Conservation (phyloP, 2,113 vertebrate genomes). For the Protomyctophum bolini region DNA sequence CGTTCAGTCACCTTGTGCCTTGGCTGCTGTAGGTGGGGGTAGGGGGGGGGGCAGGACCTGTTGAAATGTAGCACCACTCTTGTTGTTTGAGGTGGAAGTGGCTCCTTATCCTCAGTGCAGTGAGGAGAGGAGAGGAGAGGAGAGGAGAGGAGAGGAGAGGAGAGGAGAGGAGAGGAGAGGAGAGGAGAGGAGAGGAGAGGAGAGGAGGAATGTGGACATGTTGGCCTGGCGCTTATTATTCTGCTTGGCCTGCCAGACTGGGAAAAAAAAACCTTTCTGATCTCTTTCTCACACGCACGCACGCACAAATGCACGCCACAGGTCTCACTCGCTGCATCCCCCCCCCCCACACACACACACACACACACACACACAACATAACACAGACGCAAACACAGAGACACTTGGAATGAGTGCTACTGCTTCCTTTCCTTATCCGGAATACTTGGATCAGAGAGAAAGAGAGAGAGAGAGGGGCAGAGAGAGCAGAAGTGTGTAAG, state of each 20-base stretch:
- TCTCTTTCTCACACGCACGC: constrained; percentile 1
- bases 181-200: not conserved
- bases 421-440: constrained; percentile 3
- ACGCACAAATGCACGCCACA: constrained; percentile 10
- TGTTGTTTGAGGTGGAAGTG: constrained; percentile 40
- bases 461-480: not conserved
- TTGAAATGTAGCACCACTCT: constrained; percentile 35
- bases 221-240: constrained; percentile 63
- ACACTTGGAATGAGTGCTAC: constrained; percentile 1
- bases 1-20: too few relatives aligned
- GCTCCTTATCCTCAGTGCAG: constrained; percentile 37
- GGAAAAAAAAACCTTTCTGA: constrained; percentile 38
- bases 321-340: not conserved
- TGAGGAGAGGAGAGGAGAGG: constrained; percentile 13
- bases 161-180: not conserved
- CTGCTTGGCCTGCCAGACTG: constrained; percentile 47
- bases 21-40: not conserved
- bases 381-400: not conserved
- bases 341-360: constrained; percentile 3
- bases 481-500: constrained; percentile 9
- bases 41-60: not conserved
- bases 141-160: constrained; percentile 23
- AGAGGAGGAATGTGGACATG: not conserved
- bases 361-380: not conserved
- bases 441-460: constrained; percentile 10